phyloP scores from a whole-genome alignment of 2,888 invertebrate species.

The Agrochola litura region DNA sequence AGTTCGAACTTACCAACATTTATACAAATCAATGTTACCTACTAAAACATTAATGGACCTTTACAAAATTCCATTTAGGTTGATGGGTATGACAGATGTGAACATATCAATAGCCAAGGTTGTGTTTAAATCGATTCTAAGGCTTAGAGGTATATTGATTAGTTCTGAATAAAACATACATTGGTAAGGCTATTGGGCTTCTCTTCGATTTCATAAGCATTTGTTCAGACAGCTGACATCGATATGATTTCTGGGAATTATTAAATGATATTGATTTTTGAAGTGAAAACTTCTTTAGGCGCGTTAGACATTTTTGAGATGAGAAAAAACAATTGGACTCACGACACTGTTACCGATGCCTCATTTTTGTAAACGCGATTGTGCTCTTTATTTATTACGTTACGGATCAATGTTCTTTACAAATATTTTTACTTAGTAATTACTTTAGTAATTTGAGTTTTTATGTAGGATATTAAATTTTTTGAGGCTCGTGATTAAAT shows the following conservation, averaged over 20 bases:
- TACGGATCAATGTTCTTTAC: no score
- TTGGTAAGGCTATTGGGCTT: constrained; percentile 12
- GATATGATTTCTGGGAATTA: constrained; percentile 29
- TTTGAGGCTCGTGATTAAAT: no score
- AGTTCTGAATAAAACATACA: constrained; percentile 68
- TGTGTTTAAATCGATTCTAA: constrained; percentile 41
- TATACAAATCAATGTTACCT: constrained; percentile 17
- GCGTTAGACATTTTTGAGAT: no score
- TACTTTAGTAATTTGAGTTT: neutral
- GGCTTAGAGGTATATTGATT: constrained; percentile 63
- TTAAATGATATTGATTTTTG: neutral
- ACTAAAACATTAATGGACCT: constrained; percentile 24
- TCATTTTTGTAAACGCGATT: no score
- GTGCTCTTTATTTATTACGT: no score
- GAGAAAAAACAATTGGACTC: no score
- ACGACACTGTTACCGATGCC: no score
- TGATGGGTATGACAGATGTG: constrained; percentile 51
- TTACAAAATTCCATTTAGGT: constrained; percentile 29
- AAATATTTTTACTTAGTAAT: no score
- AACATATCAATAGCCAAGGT: constrained; percentile 50
- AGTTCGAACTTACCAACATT: neutral
- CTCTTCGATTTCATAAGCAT: constrained; percentile 37
- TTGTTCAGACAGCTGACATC: constrained; percentile 30
- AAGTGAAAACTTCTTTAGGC: no score
- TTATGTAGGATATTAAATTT: neutral